These are phyloP conservation scores for Erpetoichthys calabaricus DNA, from an alignment of 2,797 vertebrate genomes.

Conservation along the genomic window DNA sequence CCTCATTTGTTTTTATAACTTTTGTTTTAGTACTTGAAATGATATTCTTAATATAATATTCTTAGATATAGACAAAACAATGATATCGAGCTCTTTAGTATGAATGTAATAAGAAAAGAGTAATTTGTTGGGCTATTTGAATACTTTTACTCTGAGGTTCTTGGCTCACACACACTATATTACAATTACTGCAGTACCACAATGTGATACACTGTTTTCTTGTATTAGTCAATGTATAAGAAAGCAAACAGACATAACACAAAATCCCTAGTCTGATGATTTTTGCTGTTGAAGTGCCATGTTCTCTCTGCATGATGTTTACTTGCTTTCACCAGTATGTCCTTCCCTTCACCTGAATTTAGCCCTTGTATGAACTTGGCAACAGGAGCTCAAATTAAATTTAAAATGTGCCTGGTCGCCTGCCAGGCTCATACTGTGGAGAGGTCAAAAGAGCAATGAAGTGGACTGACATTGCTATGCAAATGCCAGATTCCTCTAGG, in stretches of 20 bases:
- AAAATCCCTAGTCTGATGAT: neutral
- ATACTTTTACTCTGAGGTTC: no score
- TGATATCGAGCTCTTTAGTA: no score
- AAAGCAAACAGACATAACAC: neutral
- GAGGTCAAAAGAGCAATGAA: slow-evolving; percentile 2
- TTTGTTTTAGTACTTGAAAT: no score
- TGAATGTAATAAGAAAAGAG: no score
- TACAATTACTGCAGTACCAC: no score
- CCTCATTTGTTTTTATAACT: no score
- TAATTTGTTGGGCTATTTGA: no score
- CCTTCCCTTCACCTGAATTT: slow-evolving; percentile 1
- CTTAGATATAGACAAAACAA: no score
- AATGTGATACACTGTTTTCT: no score
- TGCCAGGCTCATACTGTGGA: neutral
- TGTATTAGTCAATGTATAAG: neutral
- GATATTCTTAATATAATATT: no score
- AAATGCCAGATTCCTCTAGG: neutral
- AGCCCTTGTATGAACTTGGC: slow-evolving; percentile 3
- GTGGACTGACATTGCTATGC: slow-evolving; percentile 6
- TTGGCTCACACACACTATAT: no score
- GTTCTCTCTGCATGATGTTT: slow-evolving; percentile 1
- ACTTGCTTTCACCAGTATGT: slow-evolving; percentile 1
- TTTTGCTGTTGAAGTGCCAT: neutral
- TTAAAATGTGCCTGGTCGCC: slow-evolving; percentile 1
- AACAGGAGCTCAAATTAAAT: slow-evolving; percentile 3